Evolutionary conservation across 2,888 invertebrate genomes (phyloP), one percentile per base, ranked within the genome.

Genomic region (Alviniconcha strummeri): DNA sequence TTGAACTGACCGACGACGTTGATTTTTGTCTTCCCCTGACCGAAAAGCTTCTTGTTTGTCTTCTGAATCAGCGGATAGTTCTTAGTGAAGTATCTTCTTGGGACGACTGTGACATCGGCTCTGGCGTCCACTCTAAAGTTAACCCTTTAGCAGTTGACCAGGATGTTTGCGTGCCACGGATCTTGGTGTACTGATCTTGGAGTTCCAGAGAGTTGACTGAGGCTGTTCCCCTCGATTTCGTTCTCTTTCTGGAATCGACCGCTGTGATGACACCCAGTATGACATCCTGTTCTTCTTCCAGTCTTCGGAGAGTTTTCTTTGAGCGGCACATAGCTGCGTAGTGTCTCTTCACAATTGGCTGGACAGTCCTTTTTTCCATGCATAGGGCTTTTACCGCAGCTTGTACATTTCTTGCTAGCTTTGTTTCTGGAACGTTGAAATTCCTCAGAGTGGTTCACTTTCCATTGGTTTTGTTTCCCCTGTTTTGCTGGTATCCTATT

Each of bases 271-370:
- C n/a, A 17, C 64, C 55, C 8, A 52, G 75, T 67, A 17, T 5
- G 36, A 6, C 19, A 11, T 52, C n/a, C 4, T 78, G 19, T 64
- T 78, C 60, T 15, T 74, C 36, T 72, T 72, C 77, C 19, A 64
- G 36, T 17, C n/a, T 5, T 78, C 56, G 7, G n/a, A 71, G 57
- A 55, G 9, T n/a, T 54, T 74, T 56, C 71, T 81, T 75, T 54
- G 80, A 57, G 78, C 56, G 55, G n/a, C 82, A 82, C 52, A 54
- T 60, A n/a, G 19, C 13, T 64, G 79, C 74, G n/a, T n/a, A 80
- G 75, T 84, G 82, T 55, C 81, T 78, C 74, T 74, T 82, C 71
- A 75, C 80, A n/a, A 52, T 52, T 67, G 17, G 82, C 75, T 71
- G 80, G 74, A 57, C 82, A 82, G 17, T 78, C 76, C 11, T 83